A percentile compares a stretch with the other conserved stretches of the same genome.
These are phyloP conservation scores for Girardinus metallicus DNA, from an alignment of 2,797 vertebrate species.

Conservation along the genomic window DNA sequence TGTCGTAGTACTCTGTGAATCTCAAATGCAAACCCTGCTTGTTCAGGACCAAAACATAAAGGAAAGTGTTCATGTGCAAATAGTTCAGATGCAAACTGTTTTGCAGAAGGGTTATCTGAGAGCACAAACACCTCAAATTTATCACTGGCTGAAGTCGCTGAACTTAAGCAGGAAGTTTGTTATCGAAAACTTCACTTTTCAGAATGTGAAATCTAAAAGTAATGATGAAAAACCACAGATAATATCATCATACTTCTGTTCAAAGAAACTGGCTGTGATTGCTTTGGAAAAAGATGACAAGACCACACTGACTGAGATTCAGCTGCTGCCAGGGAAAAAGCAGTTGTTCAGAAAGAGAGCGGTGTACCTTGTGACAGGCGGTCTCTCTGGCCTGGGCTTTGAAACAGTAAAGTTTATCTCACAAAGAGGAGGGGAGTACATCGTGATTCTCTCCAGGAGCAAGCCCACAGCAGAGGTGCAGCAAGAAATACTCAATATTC, in stretches of 20 bases:
- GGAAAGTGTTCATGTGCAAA: constrained; percentile 74
- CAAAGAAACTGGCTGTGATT: constrained; percentile 71
- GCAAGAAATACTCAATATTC: constrained; percentile 73
- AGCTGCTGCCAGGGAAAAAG: constrained; percentile 58
- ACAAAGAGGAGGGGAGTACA: constrained; percentile 76
- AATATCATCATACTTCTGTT: constrained; percentile 77
- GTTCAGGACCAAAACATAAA: constrained; percentile 57
- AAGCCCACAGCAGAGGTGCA: constrained; percentile 73
- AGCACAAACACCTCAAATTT: constrained; percentile 63
- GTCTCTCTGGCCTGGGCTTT: constrained; percentile 88
- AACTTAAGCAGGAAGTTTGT: constrained; percentile 55
- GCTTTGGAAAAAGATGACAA: constrained; percentile 57
- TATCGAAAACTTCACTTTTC: constrained; percentile 74
- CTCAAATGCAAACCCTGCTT: constrained; percentile 37
- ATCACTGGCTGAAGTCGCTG: constrained; percentile 80
- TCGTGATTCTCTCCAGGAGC: constrained; percentile 84
- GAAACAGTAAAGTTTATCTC: constrained; percentile 89
- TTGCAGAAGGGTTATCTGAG: constrained; percentile 81
- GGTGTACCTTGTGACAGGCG: constrained; percentile 85
- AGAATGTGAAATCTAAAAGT: constrained; percentile 52
- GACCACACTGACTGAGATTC: constrained; percentile 72
- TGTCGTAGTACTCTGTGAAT: constrained; percentile 78
- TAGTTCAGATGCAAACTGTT: constrained; percentile 68
- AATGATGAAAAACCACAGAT: constrained; percentile 21
- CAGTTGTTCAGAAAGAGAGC: constrained; percentile 78